These are phyloP conservation scores for Aldrovandia affinis DNA, from an alignment of 2,797 vertebrate genomes.

Conservation along the genomic window DNA sequence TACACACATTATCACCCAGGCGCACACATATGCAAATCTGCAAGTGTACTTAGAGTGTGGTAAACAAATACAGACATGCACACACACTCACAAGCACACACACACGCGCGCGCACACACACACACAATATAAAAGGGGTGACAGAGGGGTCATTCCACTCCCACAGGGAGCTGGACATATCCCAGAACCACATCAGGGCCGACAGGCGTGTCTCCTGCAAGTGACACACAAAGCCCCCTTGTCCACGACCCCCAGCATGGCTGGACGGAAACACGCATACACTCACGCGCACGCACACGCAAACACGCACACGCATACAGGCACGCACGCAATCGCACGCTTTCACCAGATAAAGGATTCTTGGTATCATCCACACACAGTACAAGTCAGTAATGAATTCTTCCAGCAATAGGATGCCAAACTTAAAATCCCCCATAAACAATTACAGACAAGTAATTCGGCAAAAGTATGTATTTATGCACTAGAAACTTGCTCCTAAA, in stretches of 20 bases:
- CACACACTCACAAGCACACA: background rate
- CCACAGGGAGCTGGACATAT: no score
- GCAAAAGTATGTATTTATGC: background rate
- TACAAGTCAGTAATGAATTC: background rate
- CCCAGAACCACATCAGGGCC: no score
- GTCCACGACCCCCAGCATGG: no score
- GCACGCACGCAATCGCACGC: conserved; percentile 13
- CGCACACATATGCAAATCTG: no score
- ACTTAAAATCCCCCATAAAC: background rate
- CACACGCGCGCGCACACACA: background rate
- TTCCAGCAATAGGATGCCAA: background rate
- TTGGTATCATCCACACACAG: background rate
- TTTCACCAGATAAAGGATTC: conserved; percentile 30
- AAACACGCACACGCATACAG: background rate
- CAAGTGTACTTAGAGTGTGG: no score
- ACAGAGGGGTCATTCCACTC: no score
- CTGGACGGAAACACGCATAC: no score
- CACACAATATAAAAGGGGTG: no score
- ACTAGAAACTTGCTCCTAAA: background rate
- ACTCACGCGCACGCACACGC: background rate
- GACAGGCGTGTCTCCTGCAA: no score
- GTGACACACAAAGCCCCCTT: no score
- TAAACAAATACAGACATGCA: conserved; percentile 11
- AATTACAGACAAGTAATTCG: background rate
- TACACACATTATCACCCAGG: no score